A percentile compares a stretch with the other conserved stretches of the same genome.
Conservation (phyloP, 2,888 invertebrate genomes). For the Uloborus plumipes region DNA sequence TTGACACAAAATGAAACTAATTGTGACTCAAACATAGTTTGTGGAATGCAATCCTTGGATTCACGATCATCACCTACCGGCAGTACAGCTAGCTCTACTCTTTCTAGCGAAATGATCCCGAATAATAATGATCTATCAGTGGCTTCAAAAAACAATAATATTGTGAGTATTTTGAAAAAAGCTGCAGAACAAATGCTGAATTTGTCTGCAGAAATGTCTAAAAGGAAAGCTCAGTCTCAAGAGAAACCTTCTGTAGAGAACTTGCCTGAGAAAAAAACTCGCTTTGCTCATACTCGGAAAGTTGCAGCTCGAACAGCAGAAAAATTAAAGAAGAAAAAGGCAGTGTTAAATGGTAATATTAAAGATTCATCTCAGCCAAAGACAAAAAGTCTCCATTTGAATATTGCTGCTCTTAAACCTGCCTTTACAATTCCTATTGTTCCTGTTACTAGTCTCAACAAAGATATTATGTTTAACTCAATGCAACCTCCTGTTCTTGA, state of each 20-base stretch:
- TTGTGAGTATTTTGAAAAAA: constrained; percentile 55
- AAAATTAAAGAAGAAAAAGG: constrained; percentile 36
- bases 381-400: constrained; percentile 47
- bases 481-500: neutral
- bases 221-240: neutral
- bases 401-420: constrained; percentile 41
- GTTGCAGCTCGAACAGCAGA: constrained; percentile 57
- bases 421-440: constrained; percentile 47
- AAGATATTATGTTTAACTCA: neutral
- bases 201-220: constrained; percentile 32
- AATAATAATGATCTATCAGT: constrained; percentile 12
- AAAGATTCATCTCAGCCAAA: neutral
- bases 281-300: constrained; percentile 61
- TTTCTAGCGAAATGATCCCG: constrained; percentile 1
- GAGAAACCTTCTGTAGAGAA: constrained; percentile 3
- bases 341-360: constrained; percentile 24
- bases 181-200: constrained; percentile 62
- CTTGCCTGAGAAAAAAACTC: constrained; percentile 45
- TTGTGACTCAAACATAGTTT: neutral
- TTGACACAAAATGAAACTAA: neutral
- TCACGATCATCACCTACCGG: neutral
- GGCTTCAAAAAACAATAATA: constrained; percentile 29
- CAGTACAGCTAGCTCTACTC: neutral
- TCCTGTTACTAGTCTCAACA: constrained; percentile 6
- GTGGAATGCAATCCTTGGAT: neutral